phyloP scores from a whole-genome alignment of 2,113 vertebrate species.

The Okapia johnstoni region DNA sequence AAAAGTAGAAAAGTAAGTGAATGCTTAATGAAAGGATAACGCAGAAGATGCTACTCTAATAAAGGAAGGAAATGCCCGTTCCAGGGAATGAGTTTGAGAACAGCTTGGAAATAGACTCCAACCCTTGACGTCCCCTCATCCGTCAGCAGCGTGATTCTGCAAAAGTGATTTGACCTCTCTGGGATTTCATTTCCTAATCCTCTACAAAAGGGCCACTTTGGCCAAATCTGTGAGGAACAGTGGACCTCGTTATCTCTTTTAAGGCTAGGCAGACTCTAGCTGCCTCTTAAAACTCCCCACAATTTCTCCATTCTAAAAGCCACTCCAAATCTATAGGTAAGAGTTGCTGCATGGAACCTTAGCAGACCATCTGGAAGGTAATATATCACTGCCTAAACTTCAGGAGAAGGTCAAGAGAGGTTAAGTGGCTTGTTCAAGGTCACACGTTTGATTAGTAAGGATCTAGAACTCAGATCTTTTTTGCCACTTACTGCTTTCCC shows the following conservation, averaged over 20 bases:
- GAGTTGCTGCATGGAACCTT: not conserved
- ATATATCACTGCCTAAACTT: not conserved
- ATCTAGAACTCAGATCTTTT: not conserved
- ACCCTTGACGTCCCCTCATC: not conserved
- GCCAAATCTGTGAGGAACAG: constrained; percentile 7
- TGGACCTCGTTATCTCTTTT: constrained; percentile 6
- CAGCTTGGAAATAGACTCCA: not conserved
- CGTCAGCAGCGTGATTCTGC: not conserved
- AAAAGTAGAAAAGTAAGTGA: not conserved
- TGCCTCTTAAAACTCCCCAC: constrained; percentile 17
- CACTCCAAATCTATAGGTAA: not conserved
- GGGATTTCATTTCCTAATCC: constrained; percentile 5
- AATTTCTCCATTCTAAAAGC: constrained; percentile 25
- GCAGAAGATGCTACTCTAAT: not conserved
- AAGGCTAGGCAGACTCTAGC: not conserved
- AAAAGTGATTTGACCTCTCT: not conserved
- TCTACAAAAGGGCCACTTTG: constrained; percentile 20
- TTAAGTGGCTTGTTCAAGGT: constrained; percentile 37
- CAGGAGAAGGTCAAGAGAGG: constrained; percentile 35
- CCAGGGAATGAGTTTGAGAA: not conserved
- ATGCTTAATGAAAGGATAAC: not conserved
- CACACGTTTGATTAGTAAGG: not conserved
- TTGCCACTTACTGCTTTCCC: not conserved
- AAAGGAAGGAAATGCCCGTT: not conserved
- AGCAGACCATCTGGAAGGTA: not conserved